Conservation (phyloP, 2,888 invertebrate species). For the Boloria euphrosyne region DNA sequence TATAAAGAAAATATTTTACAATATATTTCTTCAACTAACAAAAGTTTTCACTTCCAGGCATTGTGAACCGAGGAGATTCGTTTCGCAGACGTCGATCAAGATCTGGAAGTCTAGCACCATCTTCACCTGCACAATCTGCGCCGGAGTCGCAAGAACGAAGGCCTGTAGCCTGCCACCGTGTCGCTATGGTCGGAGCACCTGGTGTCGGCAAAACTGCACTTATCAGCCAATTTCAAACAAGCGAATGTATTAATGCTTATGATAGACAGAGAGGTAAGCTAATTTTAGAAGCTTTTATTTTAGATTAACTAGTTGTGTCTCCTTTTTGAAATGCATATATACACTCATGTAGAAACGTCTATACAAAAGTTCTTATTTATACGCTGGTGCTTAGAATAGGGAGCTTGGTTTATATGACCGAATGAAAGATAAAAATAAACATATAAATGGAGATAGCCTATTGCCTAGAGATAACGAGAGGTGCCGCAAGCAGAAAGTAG, state of each 20-base stretch:
- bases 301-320: no score
- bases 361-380: no score
- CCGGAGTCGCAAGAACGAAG: conserved; percentile 76
- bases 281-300: neutral
- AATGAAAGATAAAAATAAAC: no score
- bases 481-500: no score
- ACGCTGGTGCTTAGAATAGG: no score
- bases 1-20: neutral
- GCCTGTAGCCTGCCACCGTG: conserved; percentile 83
- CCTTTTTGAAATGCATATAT: no score
- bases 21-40: neutral
- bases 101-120: conserved; percentile 90
- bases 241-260: conserved; percentile 96
- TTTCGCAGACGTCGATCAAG: conserved; percentile 92
- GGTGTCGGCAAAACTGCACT: conserved; percentile 94
- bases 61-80: conserved; percentile 96
- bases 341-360: no score
- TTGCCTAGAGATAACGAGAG: no score
- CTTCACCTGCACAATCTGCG: conserved; percentile 68
- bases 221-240: conserved; percentile 94
- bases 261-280: conserved; percentile 90
- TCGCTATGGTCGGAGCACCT: conserved; percentile 89
- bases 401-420: no score
- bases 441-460: no score
- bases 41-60: conserved; percentile 80